Evolutionary conservation across 2,113 vertebrate species (phyloP), one percentile per base, ranked within the genome.

Genomic region (Xiphophorus hellerii): DNA sequence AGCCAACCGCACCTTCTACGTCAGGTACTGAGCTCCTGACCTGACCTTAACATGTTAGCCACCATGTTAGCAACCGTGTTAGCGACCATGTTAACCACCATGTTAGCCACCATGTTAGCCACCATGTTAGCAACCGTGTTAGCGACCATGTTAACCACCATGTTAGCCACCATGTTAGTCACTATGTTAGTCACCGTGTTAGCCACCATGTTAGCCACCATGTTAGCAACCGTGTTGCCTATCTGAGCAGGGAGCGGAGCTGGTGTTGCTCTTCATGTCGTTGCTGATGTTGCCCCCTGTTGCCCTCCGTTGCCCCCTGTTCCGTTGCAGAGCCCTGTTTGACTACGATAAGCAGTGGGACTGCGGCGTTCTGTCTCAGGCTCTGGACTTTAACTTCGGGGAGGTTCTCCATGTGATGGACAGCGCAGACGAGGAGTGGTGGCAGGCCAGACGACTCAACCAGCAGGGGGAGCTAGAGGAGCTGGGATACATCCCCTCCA

Each of bases 281-380:
- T 28, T 8, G 27, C 8, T n/a, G 8, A 62, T 22, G 5, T 4
- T 22, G 17, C 15, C 14, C 17, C n/a, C 12, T 61, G 15, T 7
- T 71, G 17, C 17, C 30, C 33, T 0, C 0, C 9, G 33, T 37
- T 37, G 35, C 35, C 10, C 35, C 2, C 35, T 35, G 33, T 35
- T 35, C 30, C 35, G 15, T 0, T 71, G 0, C 86, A 92, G 91
- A 68, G 86, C 88, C 0, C 44, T 92, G 35, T 96, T 97, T 12
- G 96, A 97, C 87, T 96, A 96, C 0, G 96, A 97, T 75, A 97
- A 97, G 90, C 96, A 96, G 67, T 95, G 96, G 88, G 96, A 97
- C 87, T 95, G 96, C 0, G 96, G 96, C 5, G 96, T 96, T 83
- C 94, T 96, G 13, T 97, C 96, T 11, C 97, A 97, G 69, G 96